Evolutionary conservation across 2,797 vertebrate species (phyloP).

Genomic region (Pachyuromys duprasi): DNA sequence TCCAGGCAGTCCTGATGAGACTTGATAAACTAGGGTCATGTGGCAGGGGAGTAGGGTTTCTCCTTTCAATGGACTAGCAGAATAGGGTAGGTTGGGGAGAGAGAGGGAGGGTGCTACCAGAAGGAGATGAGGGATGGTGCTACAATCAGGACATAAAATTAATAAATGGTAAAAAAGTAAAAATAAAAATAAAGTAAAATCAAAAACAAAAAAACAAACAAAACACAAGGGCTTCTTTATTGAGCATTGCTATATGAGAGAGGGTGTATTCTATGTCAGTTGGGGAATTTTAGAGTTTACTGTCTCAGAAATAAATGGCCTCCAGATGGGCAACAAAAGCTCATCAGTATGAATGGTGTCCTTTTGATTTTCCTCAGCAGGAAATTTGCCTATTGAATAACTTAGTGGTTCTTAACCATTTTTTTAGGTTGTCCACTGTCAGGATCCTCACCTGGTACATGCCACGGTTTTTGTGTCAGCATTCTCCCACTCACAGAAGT

Average conservation of each 20-base stretch:
- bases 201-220: no score
- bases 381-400: neutral
- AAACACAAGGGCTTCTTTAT: neutral
- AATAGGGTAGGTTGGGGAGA: no score
- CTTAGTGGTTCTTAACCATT: neutral
- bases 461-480: neutral
- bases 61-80: no score
- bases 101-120: no score
- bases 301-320: neutral
- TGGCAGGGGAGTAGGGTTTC: no score
- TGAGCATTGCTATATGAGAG: neutral
- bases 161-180: no score
- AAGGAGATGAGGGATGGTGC: no score
- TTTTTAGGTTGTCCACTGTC: neutral
- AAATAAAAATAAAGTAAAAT: no score
- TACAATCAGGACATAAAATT: no score
- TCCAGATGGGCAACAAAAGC: neutral
- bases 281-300: neutral
- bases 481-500: neutral
- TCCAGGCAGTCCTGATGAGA: no score
- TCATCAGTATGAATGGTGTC: neutral
- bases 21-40: no score
- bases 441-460: neutral
- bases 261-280: neutral
- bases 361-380: neutral